Percentiles rank a stretch among this genome's conserved stretches.
phyloP scores from a whole-genome alignment of 2,888 invertebrate species.

The Ennomos fuscantarius region DNA sequence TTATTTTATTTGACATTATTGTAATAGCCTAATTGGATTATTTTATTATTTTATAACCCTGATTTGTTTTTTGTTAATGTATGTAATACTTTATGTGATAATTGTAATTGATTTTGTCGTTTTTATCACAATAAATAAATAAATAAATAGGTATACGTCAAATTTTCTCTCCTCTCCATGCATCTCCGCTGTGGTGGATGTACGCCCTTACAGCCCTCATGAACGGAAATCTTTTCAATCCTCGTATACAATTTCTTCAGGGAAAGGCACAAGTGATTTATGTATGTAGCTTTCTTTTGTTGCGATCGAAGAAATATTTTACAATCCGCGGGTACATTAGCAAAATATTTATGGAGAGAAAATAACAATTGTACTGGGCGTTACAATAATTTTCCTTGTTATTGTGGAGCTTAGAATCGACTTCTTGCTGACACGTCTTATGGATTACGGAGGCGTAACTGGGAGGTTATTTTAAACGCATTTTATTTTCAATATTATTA shows the following conservation, averaged over 20 bases:
- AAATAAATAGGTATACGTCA: too few relatives aligned
- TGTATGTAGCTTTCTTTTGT: conserved; percentile 67
- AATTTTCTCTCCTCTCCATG: too few relatives aligned
- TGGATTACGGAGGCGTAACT: too few relatives aligned
- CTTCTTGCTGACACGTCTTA: not conserved
- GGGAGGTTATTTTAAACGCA: too few relatives aligned
- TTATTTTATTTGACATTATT: too few relatives aligned
- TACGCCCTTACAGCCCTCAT: conserved; percentile 52
- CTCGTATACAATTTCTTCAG: conserved; percentile 60
- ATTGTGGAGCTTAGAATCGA: not conserved
- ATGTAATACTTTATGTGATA: too few relatives aligned
- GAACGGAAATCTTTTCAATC: conserved; percentile 69
- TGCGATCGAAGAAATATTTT: conserved; percentile 57
- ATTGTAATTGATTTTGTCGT: too few relatives aligned
- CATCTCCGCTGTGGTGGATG: too few relatives aligned
- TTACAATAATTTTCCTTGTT: conserved; percentile 15
- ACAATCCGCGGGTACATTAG: conserved; percentile 29
- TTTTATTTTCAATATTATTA: not conserved
- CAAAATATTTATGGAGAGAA: conserved; percentile 49
- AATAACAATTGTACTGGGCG: conserved; percentile 38
- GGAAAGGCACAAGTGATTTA: conserved; percentile 70
- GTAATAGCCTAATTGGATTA: too few relatives aligned
- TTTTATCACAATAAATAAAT: too few relatives aligned
- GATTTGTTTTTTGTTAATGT: too few relatives aligned
- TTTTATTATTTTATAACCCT: too few relatives aligned